A percentile compares a stretch with the other conserved stretches of the same genome.
These are phyloP conservation scores for Aramus guarauna DNA, from an alignment of 2,113 vertebrate species.

Conservation along the genomic window DNA sequence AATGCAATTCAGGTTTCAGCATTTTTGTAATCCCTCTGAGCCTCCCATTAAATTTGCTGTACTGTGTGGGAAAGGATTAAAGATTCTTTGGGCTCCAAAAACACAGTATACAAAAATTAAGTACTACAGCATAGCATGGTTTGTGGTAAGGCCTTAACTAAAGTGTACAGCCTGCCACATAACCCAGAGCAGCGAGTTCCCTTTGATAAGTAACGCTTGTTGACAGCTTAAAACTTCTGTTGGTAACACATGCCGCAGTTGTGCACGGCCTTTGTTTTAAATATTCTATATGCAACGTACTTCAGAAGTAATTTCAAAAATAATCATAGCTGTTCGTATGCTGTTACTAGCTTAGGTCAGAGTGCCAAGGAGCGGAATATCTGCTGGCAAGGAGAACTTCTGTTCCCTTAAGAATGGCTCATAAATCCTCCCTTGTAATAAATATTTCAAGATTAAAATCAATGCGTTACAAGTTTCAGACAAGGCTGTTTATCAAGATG, in stretches of 20 bases:
- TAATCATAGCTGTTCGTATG: background rate
- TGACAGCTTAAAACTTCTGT: conserved; percentile 13
- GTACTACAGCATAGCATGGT: conserved; percentile 19
- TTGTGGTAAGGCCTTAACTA: conserved; percentile 36
- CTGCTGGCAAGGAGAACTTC: background rate
- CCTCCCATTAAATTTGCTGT: conserved; percentile 55
- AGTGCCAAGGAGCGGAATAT: background rate
- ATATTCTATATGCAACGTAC: background rate
- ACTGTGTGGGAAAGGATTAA: conserved; percentile 57
- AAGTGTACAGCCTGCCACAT: background rate
- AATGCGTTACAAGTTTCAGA: background rate
- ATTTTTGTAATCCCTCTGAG: conserved; percentile 60
- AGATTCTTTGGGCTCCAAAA: conserved; percentile 45
- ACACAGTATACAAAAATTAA: conserved; percentile 28
- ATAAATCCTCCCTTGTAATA: background rate
- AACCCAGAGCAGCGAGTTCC: background rate
- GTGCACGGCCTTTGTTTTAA: background rate
- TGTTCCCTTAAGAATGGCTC: background rate
- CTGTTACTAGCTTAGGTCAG: background rate
- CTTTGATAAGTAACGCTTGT: conserved; percentile 1
- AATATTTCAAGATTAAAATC: conserved; percentile 15
- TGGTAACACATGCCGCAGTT: background rate
- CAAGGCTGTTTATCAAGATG: background rate
- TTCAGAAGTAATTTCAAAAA: background rate
- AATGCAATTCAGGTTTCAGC: conserved; percentile 56